These are phyloP conservation scores for Desoria tigrina DNA, from an alignment of 2,888 invertebrate genomes.

Conservation along the genomic window DNA sequence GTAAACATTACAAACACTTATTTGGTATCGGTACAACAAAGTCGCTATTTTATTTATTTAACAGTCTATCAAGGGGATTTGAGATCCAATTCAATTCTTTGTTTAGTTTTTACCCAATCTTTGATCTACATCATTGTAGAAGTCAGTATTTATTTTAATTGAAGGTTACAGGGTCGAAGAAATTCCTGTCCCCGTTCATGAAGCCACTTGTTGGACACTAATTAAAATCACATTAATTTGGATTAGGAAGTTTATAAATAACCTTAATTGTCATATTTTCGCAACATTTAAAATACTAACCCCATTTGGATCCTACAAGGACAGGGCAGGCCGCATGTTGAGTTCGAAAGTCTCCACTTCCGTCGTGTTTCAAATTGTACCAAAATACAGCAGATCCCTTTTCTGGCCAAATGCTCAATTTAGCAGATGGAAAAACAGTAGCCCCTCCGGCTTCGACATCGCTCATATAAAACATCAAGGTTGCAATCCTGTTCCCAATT, in stretches of 20 bases:
- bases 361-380: constrained; percentile 87
- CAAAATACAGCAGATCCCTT: constrained; percentile 92
- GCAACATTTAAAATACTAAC: constrained; percentile 60
- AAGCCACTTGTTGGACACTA: constrained; percentile 92
- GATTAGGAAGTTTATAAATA: no score
- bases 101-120: no score
- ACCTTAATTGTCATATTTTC: no score
- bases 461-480: constrained; percentile 76
- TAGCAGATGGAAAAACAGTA: constrained; percentile 83
- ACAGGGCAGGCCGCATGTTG: constrained; percentile 97
- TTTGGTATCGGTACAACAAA: no score
- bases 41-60: no score
- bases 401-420: constrained; percentile 79
- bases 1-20: no score
- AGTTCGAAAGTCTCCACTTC: constrained; percentile 87
- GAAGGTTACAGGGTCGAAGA: constrained; percentile 59
- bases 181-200: constrained; percentile 89
- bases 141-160: no score
- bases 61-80: no score
- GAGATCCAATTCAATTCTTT: no score
- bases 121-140: no score
- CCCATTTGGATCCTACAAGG: constrained; percentile 94
- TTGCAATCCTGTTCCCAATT: constrained; percentile 96
- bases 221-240: constrained; percentile 54
- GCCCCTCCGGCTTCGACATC: constrained; percentile 96